Base-by-base conservation (phyloP, 2,888 invertebrate species). In the Tachina grossa region DNA sequence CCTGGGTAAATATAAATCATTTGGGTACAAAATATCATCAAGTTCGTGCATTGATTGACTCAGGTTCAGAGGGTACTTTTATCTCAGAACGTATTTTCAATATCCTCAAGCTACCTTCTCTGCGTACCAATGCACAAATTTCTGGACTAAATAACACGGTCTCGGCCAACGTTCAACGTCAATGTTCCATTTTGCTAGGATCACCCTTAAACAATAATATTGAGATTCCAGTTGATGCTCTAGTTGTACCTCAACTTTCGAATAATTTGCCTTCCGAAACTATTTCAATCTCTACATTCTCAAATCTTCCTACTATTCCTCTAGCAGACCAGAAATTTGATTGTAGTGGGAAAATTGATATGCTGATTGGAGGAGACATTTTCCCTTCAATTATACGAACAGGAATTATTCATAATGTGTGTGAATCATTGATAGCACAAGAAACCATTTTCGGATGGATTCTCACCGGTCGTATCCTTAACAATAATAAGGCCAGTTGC, bases 21-120 rank as follows among this genome's bases (percentile, higher is more conserved):
- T 19, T 14, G 0, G 16, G 53, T 8, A 19, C 9, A 9, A 19
- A 41, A 10, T 83, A 68, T 19, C n/a, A 47, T n/a, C n/a, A n/a
- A 11, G 74, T 74, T 1, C 45, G 83, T 16, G 85, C 86, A 0
- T 31, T 85, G 9, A 63, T 85, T 9, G 84, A 84, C 39, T 76
- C 85, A 4, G 85, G 82, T 2, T 85, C 85, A 1, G 83, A 85
- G n/a, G 82, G 71, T 1, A 68, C 85, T 0, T 84, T 87, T 14
- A 81, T 86, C 14, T 84, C 86, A 3, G 74, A 84, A 65, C 19
- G 63, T 2, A 22, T 75, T 2, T 49, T 63, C 1, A 68, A 71
- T 11, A 11, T 71, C 3, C 45, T 75, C 0, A 69, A 68, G 31
- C 47, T 84, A 31, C 76, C 80, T 41, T 72, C 31, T 8, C 45